These are phyloP conservation scores for Rousettus madagascariensis DNA, from an alignment of 2,797 vertebrate genomes.

Conservation along the genomic window DNA sequence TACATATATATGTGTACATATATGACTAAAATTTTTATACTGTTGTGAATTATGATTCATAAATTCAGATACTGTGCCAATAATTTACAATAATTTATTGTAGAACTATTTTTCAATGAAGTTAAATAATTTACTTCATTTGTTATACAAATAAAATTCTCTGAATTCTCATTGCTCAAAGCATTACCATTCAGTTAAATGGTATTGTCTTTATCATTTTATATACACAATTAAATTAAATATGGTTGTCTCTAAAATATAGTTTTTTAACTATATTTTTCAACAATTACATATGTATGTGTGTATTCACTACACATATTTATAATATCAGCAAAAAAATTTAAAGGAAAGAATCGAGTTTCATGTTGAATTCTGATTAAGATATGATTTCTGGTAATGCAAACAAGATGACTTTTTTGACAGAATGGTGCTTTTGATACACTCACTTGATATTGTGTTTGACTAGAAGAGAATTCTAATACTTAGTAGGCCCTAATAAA, in stretches of 20 bases:
- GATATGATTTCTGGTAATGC: background rate
- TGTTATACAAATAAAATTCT: background rate
- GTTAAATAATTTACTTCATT: background rate
- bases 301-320: background rate
- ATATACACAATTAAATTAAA: background rate
- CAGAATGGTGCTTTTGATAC: background rate
- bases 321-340: background rate
- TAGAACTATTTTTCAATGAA: too few species aligned
- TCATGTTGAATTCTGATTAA: background rate
- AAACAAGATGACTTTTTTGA: background rate
- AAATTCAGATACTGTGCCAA: background rate
- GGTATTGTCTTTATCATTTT: background rate
- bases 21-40: background rate
- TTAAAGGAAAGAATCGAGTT: background rate
- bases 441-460: background rate
- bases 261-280: background rate
- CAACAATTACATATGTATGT: background rate
- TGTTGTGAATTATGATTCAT: background rate
- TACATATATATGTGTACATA: background rate
- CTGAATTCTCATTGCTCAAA: background rate
- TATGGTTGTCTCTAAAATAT: background rate
- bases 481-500: too few species aligned
- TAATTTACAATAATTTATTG: background rate
- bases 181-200: background rate
- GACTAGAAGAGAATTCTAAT: background rate